Percentiles rank a stretch among this genome's conserved stretches.
Evolutionary conservation across 2,113 vertebrate genomes (phyloP).

Genomic region (Bagarius yarrelli): DNA sequence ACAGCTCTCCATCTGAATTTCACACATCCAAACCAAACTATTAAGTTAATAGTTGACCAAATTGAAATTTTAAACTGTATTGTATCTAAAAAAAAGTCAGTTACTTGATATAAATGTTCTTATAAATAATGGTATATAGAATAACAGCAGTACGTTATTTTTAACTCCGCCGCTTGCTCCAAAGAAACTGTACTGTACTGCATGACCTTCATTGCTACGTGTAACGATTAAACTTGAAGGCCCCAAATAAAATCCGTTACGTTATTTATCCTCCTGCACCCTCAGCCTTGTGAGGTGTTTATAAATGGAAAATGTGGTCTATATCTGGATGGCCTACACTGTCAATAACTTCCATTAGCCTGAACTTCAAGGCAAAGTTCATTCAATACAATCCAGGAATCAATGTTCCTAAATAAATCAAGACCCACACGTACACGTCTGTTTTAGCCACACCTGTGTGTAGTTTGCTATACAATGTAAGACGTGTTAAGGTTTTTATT

Average conservation of each 20-base stretch:
- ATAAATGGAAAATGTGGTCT: neutral
- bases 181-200: neutral
- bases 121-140: too few relatives aligned
- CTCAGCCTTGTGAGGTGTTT: neutral
- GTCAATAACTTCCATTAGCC: neutral
- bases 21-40: too few relatives aligned
- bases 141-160: too few relatives aligned
- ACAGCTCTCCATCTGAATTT: too few relatives aligned
- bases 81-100: too few relatives aligned
- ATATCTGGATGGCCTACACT: constrained; percentile 12
- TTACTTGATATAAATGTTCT: too few relatives aligned
- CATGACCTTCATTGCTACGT: neutral
- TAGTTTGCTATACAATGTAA: neutral
- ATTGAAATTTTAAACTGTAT: too few relatives aligned
- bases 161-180: too few relatives aligned
- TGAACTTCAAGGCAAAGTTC: constrained; percentile 20
- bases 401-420: neutral
- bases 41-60: too few relatives aligned
- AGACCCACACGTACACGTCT: neutral
- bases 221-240: neutral
- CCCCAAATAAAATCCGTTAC: too few relatives aligned
- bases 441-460: neutral
- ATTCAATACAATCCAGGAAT: constrained; percentile 3
- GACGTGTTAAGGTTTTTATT: neutral
- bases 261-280: neutral